Evolutionary conservation across 1,140 invertebrate genomes (phyloP).

Genomic region (Dryas iulia): DNA sequence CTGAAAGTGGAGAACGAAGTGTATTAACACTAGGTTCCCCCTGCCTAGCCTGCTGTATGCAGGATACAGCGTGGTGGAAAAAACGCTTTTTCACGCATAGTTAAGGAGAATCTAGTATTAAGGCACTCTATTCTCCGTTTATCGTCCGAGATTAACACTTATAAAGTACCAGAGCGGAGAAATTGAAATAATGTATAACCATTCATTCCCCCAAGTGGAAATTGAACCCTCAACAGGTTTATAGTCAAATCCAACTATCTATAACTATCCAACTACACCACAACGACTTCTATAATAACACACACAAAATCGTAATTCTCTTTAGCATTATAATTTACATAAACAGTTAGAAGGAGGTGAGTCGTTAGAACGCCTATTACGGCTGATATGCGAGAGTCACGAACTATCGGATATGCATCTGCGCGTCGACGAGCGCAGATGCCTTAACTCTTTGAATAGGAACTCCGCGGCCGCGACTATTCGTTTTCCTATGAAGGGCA

Average conservation of each 20-base stretch:
- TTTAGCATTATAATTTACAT: background rate
- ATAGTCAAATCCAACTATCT: too few relatives aligned
- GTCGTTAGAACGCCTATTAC: constrained; percentile 66
- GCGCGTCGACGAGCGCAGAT: constrained; percentile 82
- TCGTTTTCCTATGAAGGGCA: constrained; percentile 83
- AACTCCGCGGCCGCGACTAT: constrained; percentile 79
- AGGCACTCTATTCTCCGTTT: background rate
- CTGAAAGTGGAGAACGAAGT: too few relatives aligned
- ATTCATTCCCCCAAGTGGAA: background rate
- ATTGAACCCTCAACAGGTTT: background rate
- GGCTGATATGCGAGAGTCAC: constrained; percentile 80
- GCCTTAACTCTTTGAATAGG: constrained; percentile 83
- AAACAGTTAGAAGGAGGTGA: constrained; percentile 76
- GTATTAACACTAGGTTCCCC: too few relatives aligned
- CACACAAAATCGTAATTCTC: too few relatives aligned
- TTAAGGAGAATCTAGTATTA: background rate
- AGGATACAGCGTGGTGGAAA: too few relatives aligned
- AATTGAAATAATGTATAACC: too few relatives aligned
- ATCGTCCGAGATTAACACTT: too few relatives aligned
- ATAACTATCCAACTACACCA: too few relatives aligned
- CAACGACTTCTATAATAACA: too few relatives aligned
- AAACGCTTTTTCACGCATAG: background rate
- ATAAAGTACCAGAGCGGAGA: too few relatives aligned
- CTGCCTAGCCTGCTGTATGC: too few relatives aligned
- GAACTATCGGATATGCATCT: constrained; percentile 84